Base-by-base conservation (phyloP, 2,888 invertebrate species). In the Phortica magna region DNA sequence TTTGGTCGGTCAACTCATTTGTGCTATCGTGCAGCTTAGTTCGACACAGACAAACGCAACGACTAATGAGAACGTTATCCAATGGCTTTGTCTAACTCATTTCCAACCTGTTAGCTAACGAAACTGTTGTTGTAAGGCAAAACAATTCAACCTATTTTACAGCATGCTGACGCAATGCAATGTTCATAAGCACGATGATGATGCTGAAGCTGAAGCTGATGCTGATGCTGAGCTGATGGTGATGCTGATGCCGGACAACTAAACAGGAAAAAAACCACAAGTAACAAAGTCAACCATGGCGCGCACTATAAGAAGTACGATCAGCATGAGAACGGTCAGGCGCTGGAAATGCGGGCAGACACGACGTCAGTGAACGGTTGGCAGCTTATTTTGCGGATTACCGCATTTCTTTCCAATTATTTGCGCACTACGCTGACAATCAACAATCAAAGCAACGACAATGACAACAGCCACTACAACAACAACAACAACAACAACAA, bases 381-480 rank as follows among this genome's bases (percentile, higher is more conserved):
- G 61, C 43, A 61, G 75, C 75, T 75, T 75, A 75, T 77, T 64
- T 31, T 42, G 70, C 61, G 77, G 75, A 74, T 74, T 53, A 77
- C 76, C 73, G 80, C 76, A 76, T 80, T 80, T 73, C 68, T 73
- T 80, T 76, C 77, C 80, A 77, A 80, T 79, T 79, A 80, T 71
- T 75, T 75, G 68, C 67, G 43, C 80, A 76, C 74, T 68, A 74
- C 73, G 74, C 17, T 48, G 31, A 48, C 80, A 76, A 80, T 80
- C 80, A 80, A 77, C 80, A 80, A 77, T 77, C 80, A 74, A 67
- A 59, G 75, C 76, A 53, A 78, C 74, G 22, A 61, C 48, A 19
- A 61, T 61, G 22, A 22, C 61, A 10, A 14, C 10, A 22, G 7
- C 22, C 19, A 61, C 22, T 6, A 61, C 10, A 7, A 22, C 12